Conservation (phyloP, 2,797 vertebrate genomes). For the Micropoecilia bifurca region DNA sequence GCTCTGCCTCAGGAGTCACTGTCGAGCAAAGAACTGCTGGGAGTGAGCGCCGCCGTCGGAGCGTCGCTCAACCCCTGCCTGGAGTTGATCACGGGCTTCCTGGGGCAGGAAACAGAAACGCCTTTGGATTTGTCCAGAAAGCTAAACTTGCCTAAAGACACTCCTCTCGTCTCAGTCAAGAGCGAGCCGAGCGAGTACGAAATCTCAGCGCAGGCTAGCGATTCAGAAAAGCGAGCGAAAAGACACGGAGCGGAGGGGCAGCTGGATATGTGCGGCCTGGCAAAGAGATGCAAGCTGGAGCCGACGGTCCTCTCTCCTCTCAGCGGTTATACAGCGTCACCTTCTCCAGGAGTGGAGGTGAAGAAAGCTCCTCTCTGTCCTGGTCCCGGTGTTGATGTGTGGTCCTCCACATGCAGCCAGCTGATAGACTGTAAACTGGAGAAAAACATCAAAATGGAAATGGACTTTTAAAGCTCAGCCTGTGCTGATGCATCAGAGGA, state of each 20-base stretch:
- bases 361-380: constrained; percentile 46
- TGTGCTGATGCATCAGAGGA: constrained; percentile 6
- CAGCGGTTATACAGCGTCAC: background rate
- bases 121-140: constrained; percentile 75
- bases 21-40: background rate
- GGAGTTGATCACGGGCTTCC: constrained; percentile 25
- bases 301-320: constrained; percentile 4
- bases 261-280: background rate
- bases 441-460: constrained; percentile 42
- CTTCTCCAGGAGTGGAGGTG: constrained; percentile 19
- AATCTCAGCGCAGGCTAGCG: constrained; percentile 11
- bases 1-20: constrained; percentile 7
- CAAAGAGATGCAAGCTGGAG: constrained; percentile 33
- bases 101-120: constrained; percentile 15
- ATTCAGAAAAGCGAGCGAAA: constrained; percentile 8
- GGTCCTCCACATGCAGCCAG: constrained; percentile 4
- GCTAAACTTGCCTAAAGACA: background rate
- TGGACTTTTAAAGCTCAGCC: background rate
- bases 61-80: background rate
- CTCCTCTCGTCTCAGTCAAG: constrained; percentile 39
- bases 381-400: background rate
- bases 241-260: background rate
- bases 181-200: constrained; percentile 43
- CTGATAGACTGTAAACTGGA: constrained; percentile 4
- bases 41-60: background rate